These are phyloP conservation scores for Pherbina coryleti DNA, from an alignment of 2,888 invertebrate genomes.

Conservation along the genomic window DNA sequence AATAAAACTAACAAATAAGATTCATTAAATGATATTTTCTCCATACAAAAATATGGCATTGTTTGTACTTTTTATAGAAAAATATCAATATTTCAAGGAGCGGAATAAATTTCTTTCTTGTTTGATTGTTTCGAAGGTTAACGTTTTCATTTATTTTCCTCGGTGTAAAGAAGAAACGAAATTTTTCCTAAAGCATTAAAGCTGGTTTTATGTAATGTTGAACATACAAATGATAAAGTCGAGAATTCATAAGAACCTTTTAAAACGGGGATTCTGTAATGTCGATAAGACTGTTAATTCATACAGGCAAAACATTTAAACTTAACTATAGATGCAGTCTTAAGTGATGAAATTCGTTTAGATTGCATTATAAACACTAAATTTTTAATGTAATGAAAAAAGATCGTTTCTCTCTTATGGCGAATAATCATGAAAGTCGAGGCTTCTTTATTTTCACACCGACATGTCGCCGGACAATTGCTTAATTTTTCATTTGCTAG, in stretches of 20 bases:
- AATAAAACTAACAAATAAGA: slow-evolving; percentile 19
- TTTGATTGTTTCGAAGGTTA: slow-evolving; percentile 69
- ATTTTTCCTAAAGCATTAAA: not conserved
- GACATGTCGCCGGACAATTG: slow-evolving; percentile 34
- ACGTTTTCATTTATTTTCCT: slow-evolving; percentile 64
- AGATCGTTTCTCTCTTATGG: slow-evolving; percentile 16
- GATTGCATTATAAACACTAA: not conserved
- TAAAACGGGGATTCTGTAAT: too few relatives aligned
- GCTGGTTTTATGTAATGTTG: not conserved
- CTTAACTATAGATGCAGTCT: not conserved
- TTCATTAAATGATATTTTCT: not conserved
- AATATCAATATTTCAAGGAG: slow-evolving; percentile 17
- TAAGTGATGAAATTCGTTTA: not conserved
- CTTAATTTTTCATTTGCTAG: slow-evolving; percentile 31
- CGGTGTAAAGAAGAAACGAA: slow-evolving; percentile 20
- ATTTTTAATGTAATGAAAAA: not conserved
- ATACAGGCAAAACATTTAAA: too few relatives aligned
- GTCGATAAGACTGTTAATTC: too few relatives aligned
- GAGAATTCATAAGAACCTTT: too few relatives aligned
- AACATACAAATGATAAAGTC: too few relatives aligned
- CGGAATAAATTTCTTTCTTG: slow-evolving; percentile 67
- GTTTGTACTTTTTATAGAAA: slow-evolving; percentile 15
- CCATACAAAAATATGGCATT: not conserved
- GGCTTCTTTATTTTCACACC: slow-evolving; percentile 27
- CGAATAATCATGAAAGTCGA: slow-evolving; percentile 12